Percentiles rank a stretch among this genome's conserved stretches.
Conservation (phyloP, 2,113 vertebrate species). For the Cromileptes altivelis region DNA sequence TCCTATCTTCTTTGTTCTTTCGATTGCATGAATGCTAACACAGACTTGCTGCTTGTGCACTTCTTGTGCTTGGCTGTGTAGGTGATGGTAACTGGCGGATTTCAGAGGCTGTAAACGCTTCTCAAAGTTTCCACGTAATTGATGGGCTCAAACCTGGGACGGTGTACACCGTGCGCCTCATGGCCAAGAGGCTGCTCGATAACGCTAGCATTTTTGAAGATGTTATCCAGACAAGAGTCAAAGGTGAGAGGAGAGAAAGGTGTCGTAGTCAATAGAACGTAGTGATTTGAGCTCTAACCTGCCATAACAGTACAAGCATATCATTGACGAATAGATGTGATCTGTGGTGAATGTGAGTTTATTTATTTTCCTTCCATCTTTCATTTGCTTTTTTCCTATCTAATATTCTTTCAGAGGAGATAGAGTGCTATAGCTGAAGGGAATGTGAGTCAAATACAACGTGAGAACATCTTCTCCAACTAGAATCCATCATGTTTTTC, state of each 20-base stretch:
- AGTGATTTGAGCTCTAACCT: conserved; percentile 23
- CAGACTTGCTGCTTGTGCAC: conserved; percentile 83
- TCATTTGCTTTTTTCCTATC: conserved; percentile 3
- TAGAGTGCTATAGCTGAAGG: conserved; percentile 32
- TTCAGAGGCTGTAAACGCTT: conserved; percentile 90
- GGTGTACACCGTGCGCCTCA: conserved; percentile 90
- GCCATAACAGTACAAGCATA: background rate
- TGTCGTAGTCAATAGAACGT: conserved; percentile 40
- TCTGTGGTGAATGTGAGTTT: conserved; percentile 26
- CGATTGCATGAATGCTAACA: conserved; percentile 46
- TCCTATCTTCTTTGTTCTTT: conserved; percentile 14
- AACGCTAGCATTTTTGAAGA: conserved; percentile 97
- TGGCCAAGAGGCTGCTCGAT: conserved; percentile 92
- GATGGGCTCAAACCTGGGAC: conserved; percentile 90
- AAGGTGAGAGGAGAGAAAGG: conserved; percentile 88
- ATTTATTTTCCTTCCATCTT: conserved; percentile 5
- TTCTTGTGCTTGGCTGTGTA: conserved; percentile 83
- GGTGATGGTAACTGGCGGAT: conserved; percentile 91
- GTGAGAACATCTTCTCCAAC: conserved; percentile 33
- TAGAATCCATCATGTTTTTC: conserved; percentile 29
- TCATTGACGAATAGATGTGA: background rate
- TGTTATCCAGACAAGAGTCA: conserved; percentile 92
- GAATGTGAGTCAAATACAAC: conserved; percentile 23
- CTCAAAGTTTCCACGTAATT: conserved; percentile 90
- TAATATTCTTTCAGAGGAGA: conserved; percentile 38